Evolutionary conservation across 2,888 invertebrate species (phyloP).

Genomic region (Therioaphis trifolii): DNA sequence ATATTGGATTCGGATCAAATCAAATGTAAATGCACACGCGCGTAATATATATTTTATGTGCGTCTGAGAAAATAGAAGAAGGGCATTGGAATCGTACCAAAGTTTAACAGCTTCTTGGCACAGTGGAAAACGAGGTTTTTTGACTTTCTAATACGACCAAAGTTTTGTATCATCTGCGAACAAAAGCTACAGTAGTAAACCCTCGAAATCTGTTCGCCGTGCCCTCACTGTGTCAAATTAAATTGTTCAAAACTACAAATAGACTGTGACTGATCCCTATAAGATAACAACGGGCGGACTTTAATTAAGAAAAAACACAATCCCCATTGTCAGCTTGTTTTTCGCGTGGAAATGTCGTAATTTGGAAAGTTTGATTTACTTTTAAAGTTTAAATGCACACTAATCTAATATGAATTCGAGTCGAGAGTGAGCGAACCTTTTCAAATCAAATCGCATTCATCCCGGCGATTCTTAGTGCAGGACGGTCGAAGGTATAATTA

Average conservation of each 20-base stretch:
- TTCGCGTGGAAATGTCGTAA: constrained; percentile 8
- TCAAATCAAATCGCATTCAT: background rate
- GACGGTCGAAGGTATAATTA: too few relatives aligned
- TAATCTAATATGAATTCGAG: constrained; percentile 2
- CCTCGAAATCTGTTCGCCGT: constrained; percentile 4
- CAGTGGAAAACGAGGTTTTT: constrained; percentile 22
- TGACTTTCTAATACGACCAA: constrained; percentile 35
- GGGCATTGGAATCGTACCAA: constrained; percentile 36
- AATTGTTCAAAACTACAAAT: constrained; percentile 51
- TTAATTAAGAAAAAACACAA: constrained; percentile 47
- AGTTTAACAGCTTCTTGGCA: constrained; percentile 27
- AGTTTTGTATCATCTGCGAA: constrained; percentile 41
- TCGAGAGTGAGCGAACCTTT: background rate
- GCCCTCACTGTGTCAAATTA: constrained; percentile 36
- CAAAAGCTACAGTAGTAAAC: constrained; percentile 13
- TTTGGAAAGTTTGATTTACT: constrained; percentile 37
- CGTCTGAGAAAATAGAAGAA: background rate
- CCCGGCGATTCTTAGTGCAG: background rate
- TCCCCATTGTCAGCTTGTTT: constrained; percentile 36
- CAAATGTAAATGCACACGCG: too few relatives aligned
- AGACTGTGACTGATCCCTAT: constrained; percentile 42
- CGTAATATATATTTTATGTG: background rate
- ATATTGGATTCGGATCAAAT: too few relatives aligned
- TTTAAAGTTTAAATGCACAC: constrained; percentile 19
- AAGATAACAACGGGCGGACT: constrained; percentile 40